A percentile compares a stretch with the other conserved stretches of the same genome.
phyloP scores from a whole-genome alignment of 2,113 vertebrate genomes.

The Onychostruthus taczanowskii region DNA sequence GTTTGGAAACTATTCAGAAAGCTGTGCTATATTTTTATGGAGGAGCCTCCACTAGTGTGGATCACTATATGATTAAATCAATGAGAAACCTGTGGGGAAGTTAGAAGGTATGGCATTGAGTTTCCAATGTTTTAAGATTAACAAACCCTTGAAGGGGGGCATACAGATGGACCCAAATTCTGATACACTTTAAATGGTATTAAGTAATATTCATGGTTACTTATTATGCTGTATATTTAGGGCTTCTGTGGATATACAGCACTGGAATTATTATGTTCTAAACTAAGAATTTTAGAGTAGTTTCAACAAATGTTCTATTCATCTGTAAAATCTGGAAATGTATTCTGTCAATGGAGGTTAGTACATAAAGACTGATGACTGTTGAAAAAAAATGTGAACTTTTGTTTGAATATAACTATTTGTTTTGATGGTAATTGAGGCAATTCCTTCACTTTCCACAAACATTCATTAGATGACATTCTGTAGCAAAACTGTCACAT shows the following conservation, averaged over 20 bases:
- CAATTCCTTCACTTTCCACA: conserved; percentile 53
- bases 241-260: background rate
- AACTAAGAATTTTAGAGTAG: background rate
- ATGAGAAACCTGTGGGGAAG: background rate
- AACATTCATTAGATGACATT: conserved; percentile 57
- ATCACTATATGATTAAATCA: background rate
- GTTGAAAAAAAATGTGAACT: conserved; percentile 4
- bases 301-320: conserved; percentile 16
- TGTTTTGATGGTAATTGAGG: conserved; percentile 61
- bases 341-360: conserved; percentile 20
- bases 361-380: conserved; percentile 23
- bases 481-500: conserved; percentile 31
- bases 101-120: background rate
- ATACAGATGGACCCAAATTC: background rate
- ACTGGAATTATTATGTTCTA: background rate
- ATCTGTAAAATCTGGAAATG: conserved; percentile 22
- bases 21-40: background rate
- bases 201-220: background rate
- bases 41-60: background rate
- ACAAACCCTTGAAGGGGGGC: background rate
- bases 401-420: conserved; percentile 42
- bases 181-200: background rate
- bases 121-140: background rate
- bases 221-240: background rate
- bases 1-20: background rate